Evolutionary conservation across 2,888 invertebrate species (phyloP), one percentile per base, ranked within the genome.

Genomic region (Drosophila birchii): DNA sequence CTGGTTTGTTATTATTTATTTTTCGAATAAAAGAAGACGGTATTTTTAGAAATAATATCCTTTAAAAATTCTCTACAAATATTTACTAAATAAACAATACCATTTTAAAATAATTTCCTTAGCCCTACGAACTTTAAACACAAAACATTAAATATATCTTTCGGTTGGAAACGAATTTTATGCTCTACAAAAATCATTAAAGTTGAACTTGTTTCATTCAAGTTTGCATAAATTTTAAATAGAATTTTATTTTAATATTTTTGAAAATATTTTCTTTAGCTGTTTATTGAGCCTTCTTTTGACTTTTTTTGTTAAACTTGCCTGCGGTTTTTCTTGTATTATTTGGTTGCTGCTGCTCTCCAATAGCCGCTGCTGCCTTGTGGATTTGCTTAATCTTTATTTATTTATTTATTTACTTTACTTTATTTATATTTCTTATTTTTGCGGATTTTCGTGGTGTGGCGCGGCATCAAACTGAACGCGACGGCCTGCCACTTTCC

Each of bases 401-500:
- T 51, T 51, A 51, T 32, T 51, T 51, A 20, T 32, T 51, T 49
- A 49, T 49, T 12, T 49, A 26, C 26, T 45, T n/a, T 23, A 23
- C 26, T 41, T 8, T 64, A 61, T 51, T 60, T 54, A 43, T 54
- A 32, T 45, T 47, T 57, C n/a, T 34, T 34, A 12, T 38, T 38
- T 60, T 29, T 53, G 36, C 26, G 18, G 36, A 53, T 47, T 73
- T 41, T 18, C 49, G 71, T 44, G 66, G 74, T 53, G 56, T 57
- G 57, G 72, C 62, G 26, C 26, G 62, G 61, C 71, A 34, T 72
- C 56, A 63, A 56, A 41, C 56, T 61, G 59, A 71, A 79, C 71
- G 67, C 87, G 70, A 67, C 81, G 61, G 78, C 58, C 69, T 76
- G 76, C 74, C 81, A 83, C 85, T 85, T 85, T 85, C 85, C 84